Evolutionary conservation across 2,888 invertebrate genomes (phyloP).

Genomic region (Phrixothrix hirtus): DNA sequence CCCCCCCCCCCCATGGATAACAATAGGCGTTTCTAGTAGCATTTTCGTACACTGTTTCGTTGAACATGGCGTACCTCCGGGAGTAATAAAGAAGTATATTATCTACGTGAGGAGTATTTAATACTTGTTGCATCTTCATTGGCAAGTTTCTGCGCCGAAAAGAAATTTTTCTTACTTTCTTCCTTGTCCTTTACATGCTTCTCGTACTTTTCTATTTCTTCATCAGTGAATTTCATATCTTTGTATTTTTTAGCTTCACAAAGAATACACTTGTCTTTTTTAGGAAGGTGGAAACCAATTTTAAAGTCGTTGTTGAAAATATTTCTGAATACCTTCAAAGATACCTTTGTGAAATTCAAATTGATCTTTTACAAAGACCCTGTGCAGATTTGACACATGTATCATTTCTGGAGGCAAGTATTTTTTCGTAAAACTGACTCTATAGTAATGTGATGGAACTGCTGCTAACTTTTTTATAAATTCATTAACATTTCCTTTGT

Average conservation of each 20-base stretch:
- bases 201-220: not conserved
- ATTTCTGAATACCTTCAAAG: too few species aligned
- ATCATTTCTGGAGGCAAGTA: not conserved
- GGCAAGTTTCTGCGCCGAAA: not conserved
- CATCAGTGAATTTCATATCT: constrained; percentile 1
- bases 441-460: constrained; percentile 10
- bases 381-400: constrained; percentile 4
- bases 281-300: too few species aligned
- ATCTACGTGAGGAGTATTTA: constrained; percentile 1
- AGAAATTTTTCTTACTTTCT: too few species aligned
- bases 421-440: not conserved
- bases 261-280: too few species aligned
- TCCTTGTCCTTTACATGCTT: too few species aligned
- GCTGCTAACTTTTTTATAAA: constrained; percentile 5
- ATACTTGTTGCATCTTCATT: not conserved
- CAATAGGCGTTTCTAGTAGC: too few species aligned
- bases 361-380: constrained; percentile 3
- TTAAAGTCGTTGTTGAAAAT: too few species aligned
- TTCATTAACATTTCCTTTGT: not conserved
- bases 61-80: not conserved
- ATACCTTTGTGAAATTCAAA: not conserved
- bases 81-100: constrained; percentile 2
- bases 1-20: too few species aligned
- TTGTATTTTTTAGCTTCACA: too few species aligned
- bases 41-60: too few species aligned